Evolutionary conservation across 1,140 invertebrate genomes (phyloP).

Genomic region (Campoletis sonorensis): DNA sequence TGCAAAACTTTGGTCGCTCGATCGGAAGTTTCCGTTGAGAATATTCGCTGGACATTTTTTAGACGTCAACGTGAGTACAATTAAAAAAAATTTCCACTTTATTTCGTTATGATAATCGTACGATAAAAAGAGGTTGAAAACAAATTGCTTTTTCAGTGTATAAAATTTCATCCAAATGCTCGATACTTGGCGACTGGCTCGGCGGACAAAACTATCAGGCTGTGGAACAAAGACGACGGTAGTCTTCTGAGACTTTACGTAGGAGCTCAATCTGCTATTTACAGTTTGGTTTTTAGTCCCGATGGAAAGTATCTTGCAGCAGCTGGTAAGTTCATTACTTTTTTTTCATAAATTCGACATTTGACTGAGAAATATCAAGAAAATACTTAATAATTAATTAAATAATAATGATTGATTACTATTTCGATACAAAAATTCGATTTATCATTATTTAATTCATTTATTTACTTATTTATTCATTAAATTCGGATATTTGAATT

Average conservation of each 20-base stretch:
- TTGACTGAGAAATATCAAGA: too few relatives aligned
- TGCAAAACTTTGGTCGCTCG: conserved; percentile 90
- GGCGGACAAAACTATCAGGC: conserved; percentile 84
- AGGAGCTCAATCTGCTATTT: conserved; percentile 80
- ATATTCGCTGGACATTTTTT: conserved; percentile 89
- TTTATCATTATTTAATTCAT: too few relatives aligned
- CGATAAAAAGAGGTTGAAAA: neutral
- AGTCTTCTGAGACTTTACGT: conserved; percentile 79
- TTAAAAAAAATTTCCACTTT: too few relatives aligned
- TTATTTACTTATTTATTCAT: too few relatives aligned
- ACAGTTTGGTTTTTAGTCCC: conserved; percentile 82
- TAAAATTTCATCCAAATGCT: conserved; percentile 90
- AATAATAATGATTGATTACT: too few relatives aligned
- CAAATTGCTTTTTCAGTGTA: conserved; percentile 76
- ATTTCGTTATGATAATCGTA: neutral
- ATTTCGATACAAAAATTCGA: too few relatives aligned
- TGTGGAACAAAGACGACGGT: conserved; percentile 84
- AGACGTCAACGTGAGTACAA: conserved; percentile 88
- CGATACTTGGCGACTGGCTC: conserved; percentile 88
- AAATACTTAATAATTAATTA: too few relatives aligned
- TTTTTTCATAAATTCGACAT: neutral
- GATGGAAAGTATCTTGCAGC: conserved; percentile 84
- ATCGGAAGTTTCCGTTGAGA: conserved; percentile 86
- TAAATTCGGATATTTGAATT: too few relatives aligned
- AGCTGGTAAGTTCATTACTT: conserved; percentile 75